Base-by-base conservation (phyloP, 2,797 vertebrate species). In the Rhinatrema bivittatum region DNA sequence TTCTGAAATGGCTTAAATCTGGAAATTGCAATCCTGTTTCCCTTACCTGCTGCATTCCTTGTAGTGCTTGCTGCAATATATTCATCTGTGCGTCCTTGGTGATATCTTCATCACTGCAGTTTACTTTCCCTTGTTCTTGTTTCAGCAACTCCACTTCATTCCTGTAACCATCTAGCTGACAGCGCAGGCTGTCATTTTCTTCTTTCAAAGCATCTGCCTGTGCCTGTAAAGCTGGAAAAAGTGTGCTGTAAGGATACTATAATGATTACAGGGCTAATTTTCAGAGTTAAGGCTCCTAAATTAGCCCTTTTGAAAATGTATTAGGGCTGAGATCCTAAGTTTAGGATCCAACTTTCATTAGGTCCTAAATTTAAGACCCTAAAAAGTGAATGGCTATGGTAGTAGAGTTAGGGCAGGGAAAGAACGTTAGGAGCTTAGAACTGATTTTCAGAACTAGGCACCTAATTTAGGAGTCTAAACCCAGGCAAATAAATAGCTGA, bases 161-260 rank as follows among this genome's bases (percentile, higher is more conserved):
- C 50, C 91, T 81, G 58, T 94, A 94, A 46, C 90, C 91, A 1
- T 97, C 91, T 23, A 96, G 82, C 77, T 97, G 93, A 73, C 92
- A 95, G 62, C 91, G 90, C 59, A 97, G 81, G 33, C 91, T 96
- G 76, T 97, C 91, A 2, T 97, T 97, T 76, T 97, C 93, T 69
- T 97, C 93, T 62, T 92, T 93, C 45, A 97, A 73, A 17, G 89
- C 87, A 56, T 95, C 92, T 23, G 82, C 74, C 78, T 95, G 93
- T 0, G 86, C 84, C 65, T 68, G 42, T 19, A 20, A 18, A 15
- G 20, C n/a, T n/a, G n/a, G n/a, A n/a, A n/a, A 1, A 36, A 45
- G 34, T 47, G 31, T 12, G 16, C 11, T 18, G 20, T 5, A 11
- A 15, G 23, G 15, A 20, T 14, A 19, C 9, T n/a, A 40, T 14